Evolutionary conservation across 2,113 vertebrate genomes (phyloP).

Genomic region (Dascyllus trimaculatus): DNA sequence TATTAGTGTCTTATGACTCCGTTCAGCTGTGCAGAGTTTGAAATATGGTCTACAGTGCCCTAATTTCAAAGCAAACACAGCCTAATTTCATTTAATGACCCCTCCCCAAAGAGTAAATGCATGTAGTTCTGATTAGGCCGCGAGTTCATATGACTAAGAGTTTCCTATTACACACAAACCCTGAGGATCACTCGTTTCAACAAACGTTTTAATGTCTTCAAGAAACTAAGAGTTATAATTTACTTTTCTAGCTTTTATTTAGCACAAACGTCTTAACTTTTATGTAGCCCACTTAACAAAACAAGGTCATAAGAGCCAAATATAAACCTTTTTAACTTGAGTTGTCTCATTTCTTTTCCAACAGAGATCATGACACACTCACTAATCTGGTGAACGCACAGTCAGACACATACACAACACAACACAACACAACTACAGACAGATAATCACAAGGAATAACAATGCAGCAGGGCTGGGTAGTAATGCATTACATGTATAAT

Average conservation of each 20-base stretch:
- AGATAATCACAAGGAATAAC: background rate
- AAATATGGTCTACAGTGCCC: constrained; percentile 47
- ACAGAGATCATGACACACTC: background rate
- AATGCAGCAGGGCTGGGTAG: background rate
- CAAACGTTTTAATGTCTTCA: background rate
- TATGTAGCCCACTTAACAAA: no score
- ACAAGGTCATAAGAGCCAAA: background rate
- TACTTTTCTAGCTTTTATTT: background rate
- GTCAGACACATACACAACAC: constrained; percentile 2
- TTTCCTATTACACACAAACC: constrained; percentile 16
- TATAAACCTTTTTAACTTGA: background rate
- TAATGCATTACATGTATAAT: no score
- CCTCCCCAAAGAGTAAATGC: constrained; percentile 39
- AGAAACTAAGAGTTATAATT: background rate
- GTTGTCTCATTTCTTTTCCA: background rate
- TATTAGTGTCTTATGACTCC: constrained; percentile 32
- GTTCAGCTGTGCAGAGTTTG: constrained; percentile 11
- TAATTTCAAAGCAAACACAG: constrained; percentile 67
- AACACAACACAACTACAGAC: background rate
- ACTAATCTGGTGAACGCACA: constrained; percentile 5
- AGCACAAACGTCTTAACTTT: background rate
- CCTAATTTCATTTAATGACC: constrained; percentile 58
- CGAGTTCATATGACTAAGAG: constrained; percentile 43
- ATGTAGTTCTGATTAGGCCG: constrained; percentile 54
- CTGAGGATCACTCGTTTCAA: constrained; percentile 7